Conservation (phyloP, 2,797 vertebrate species). For the Rhabdophis nuchalis region DNA sequence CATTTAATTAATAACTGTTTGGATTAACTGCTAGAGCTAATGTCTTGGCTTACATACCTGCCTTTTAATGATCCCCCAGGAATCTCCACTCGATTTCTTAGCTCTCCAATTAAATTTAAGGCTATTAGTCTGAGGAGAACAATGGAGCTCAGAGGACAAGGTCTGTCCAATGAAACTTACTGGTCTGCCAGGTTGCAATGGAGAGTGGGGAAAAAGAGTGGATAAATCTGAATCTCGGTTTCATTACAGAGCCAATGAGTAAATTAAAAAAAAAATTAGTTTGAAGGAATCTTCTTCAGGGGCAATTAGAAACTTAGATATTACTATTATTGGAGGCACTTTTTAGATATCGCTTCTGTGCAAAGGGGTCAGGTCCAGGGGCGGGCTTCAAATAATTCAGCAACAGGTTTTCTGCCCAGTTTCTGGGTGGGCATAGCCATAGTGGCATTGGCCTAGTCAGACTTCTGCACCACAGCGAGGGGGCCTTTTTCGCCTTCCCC, state of each 20-base stretch:
- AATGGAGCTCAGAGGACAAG: not conserved
- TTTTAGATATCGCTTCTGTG: not conserved
- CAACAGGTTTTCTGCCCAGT: no score
- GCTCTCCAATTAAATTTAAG: not conserved
- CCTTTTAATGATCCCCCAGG: not conserved
- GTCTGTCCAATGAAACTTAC: not conserved
- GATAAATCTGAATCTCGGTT: not conserved
- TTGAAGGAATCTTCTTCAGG: not conserved
- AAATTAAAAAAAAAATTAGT: not conserved
- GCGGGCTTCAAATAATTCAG: no score
- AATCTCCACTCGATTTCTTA: not conserved
- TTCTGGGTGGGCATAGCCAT: no score
- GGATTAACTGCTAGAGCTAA: conserved; percentile 11
- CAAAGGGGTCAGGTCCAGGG: not conserved
- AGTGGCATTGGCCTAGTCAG: no score
- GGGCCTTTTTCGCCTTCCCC: no score
- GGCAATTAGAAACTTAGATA: not conserved
- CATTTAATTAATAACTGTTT: conserved; percentile 19
- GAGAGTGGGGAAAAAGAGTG: no score
- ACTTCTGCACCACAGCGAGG: no score
- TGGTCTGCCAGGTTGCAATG: not conserved
- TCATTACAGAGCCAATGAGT: not conserved
- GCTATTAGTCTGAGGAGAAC: not conserved
- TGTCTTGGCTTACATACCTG: not conserved
- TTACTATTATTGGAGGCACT: not conserved